Evolutionary conservation across 2,113 vertebrate genomes (phyloP).

Genomic region (Pachyramphus minor): DNA sequence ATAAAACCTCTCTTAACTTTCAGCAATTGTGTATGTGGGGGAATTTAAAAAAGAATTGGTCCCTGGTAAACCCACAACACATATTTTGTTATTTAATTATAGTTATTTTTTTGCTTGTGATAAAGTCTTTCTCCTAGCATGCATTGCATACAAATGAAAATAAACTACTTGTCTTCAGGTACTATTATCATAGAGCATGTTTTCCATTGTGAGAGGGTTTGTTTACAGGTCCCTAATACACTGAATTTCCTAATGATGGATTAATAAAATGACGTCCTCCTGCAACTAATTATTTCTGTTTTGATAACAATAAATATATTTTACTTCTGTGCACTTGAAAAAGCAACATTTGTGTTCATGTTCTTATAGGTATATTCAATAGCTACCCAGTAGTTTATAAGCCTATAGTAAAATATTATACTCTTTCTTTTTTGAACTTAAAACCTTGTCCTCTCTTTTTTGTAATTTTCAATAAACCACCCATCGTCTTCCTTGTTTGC

Average conservation of each 20-base stretch:
- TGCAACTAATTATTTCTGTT: background rate
- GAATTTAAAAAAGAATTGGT: too few relatives aligned
- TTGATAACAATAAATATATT: background rate
- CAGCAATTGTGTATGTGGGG: too few relatives aligned
- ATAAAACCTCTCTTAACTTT: too few relatives aligned
- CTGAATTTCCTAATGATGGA: background rate
- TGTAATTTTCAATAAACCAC: constrained; percentile 28
- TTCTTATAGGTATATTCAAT: background rate
- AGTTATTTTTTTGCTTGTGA: background rate
- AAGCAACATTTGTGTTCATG: background rate
- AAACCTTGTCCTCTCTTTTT: background rate
- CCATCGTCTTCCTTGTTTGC: background rate
- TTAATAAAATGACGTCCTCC: background rate
- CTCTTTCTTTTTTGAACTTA: background rate
- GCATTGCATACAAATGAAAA: background rate
- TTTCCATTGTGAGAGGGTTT: background rate
- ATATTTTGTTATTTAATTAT: background rate
- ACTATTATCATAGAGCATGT: background rate
- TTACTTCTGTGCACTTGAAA: background rate
- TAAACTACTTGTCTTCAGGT: background rate
- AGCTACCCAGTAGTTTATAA: background rate
- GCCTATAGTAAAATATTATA: background rate
- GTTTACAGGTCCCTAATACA: background rate
- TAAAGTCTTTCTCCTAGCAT: background rate
- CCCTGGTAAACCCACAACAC: too few relatives aligned